Conservation (phyloP, 1,140 invertebrate genomes). For the Drosophila sproati region DNA sequence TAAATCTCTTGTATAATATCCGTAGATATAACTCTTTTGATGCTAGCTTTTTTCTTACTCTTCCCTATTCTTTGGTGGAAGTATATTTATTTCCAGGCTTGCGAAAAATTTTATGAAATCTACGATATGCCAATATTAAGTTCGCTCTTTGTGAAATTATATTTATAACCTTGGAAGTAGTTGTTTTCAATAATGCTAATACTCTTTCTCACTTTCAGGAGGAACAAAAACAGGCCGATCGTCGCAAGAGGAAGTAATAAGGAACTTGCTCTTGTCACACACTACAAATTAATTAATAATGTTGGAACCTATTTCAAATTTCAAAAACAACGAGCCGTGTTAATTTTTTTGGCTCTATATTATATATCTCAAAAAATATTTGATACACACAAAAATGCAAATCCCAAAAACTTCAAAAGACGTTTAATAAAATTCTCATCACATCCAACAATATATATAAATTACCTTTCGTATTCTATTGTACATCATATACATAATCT, state of each 20-base stretch:
- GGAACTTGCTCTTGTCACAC: neutral
- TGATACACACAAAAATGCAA: conserved; percentile 31
- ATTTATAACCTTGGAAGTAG: conserved; percentile 58
- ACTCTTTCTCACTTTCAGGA: conserved; percentile 60
- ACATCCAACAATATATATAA: neutral
- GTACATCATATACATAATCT: neutral
- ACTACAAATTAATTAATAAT: conserved; percentile 22
- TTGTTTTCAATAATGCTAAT: neutral
- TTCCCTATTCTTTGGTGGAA: conserved; percentile 27
- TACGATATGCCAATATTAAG: conserved; percentile 5
- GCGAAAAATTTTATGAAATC: conserved; percentile 27
- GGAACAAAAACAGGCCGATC: conserved; percentile 78
- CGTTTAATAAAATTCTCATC: conserved; percentile 32
- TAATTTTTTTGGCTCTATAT: conserved; percentile 29
- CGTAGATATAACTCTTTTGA: conserved; percentile 8
- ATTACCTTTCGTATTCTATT: neutral
- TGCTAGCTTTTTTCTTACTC: neutral
- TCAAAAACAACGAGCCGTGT: conserved; percentile 22
- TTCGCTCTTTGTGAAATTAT: conserved; percentile 69
- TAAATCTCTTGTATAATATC: conserved; percentile 12
- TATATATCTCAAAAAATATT: conserved; percentile 18
- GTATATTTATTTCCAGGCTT: conserved; percentile 67
- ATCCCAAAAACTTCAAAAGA: conserved; percentile 11
- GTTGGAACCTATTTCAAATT: conserved; percentile 27
- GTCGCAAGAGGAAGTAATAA: conserved; percentile 71